A percentile compares a stretch with the other conserved stretches of the same genome.
Evolutionary conservation across 2,888 invertebrate genomes (phyloP).

Genomic region (Apamea anceps): DNA sequence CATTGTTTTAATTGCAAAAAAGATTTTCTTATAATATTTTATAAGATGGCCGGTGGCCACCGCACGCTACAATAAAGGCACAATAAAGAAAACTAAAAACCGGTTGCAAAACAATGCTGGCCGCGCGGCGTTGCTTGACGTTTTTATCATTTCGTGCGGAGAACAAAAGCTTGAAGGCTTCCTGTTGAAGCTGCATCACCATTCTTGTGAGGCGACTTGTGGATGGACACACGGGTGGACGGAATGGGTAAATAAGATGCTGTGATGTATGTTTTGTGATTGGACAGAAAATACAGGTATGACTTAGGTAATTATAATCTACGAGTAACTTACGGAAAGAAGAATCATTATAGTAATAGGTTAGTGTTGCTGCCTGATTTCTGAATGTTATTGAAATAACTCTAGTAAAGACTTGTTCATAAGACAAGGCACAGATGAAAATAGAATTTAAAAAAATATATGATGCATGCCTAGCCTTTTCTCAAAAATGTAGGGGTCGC

Average conservation of each 20-base stretch:
- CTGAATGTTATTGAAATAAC: neutral
- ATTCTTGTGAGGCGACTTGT: slow-evolving; percentile 84
- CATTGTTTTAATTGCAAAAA: slow-evolving; percentile 74
- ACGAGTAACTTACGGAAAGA: neutral
- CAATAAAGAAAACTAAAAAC: slow-evolving; percentile 80
- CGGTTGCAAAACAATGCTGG: slow-evolving; percentile 87
- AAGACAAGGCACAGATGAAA: too few species aligned
- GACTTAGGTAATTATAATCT: too few species aligned
- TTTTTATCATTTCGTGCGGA: slow-evolving; percentile 88
- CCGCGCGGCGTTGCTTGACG: slow-evolving; percentile 85
- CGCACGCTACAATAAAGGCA: slow-evolving; percentile 81
- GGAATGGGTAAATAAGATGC: neutral
- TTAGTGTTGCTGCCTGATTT: neutral
- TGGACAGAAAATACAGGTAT: neutral
- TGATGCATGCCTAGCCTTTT: too few species aligned
- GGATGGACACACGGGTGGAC: slow-evolving; percentile 67
- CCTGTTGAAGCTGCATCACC: slow-evolving; percentile 89
- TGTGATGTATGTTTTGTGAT: neutral
- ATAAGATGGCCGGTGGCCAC: slow-evolving; percentile 66
- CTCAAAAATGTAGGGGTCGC: too few species aligned
- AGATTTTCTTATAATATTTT: slow-evolving; percentile 66
- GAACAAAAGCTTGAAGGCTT: slow-evolving; percentile 89
- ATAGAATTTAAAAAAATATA: too few species aligned
- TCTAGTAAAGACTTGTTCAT: neutral
- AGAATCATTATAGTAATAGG: neutral